Conservation (phyloP, 2,888 invertebrate genomes). For the Apodemia hepburni region DNA sequence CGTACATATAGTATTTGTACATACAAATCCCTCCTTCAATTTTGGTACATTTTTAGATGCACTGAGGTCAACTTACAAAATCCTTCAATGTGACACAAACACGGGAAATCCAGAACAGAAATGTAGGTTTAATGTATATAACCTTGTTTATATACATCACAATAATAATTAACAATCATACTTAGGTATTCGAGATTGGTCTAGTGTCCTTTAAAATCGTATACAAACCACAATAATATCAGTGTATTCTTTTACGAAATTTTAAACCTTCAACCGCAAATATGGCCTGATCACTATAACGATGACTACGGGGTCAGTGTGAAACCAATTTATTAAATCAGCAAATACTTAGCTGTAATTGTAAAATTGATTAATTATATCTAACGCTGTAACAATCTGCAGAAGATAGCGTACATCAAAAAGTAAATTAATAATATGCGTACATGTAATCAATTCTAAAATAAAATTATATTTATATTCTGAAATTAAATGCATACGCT, state of each 20-base stretch:
- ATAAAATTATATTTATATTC: not conserved
- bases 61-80: too few species aligned
- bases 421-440: too few species aligned
- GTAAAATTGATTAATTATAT: constrained; percentile 1
- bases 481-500: not conserved
- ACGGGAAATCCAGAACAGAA: too few species aligned
- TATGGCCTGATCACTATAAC: constrained; percentile 9
- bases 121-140: too few species aligned
- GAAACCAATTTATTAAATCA: constrained; percentile 8
- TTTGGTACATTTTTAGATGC: too few species aligned
- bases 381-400: not conserved
- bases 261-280: constrained; percentile 11
- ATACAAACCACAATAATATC: constrained; percentile 6
- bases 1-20: too few species aligned
- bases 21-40: too few species aligned
- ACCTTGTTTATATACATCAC: not conserved
- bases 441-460: not conserved
- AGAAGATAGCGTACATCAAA: not conserved
- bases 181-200: not conserved
- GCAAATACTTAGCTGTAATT: constrained; percentile 9
- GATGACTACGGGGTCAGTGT: constrained; percentile 14
- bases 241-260: constrained; percentile 15
- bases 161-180: not conserved
- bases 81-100: too few species aligned
- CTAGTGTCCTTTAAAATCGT: constrained; percentile 11